A percentile compares a stretch with the other conserved stretches of the same genome.
Conservation (phyloP, 1,140 invertebrate species). For the Ceratina australensis region DNA sequence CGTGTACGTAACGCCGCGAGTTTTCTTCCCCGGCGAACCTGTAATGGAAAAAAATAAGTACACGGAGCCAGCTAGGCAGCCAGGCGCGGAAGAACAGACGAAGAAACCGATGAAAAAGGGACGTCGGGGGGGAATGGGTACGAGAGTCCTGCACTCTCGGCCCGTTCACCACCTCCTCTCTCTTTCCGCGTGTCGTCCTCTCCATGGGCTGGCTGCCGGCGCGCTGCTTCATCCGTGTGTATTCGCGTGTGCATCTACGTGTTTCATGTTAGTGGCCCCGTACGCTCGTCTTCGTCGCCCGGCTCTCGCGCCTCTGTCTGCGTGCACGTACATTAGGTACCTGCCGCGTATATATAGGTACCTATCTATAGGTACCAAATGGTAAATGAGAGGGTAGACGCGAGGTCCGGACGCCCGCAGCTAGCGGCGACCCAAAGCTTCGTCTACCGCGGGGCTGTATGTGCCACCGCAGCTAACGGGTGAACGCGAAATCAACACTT, state of each 20-base stretch:
- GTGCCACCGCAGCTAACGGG: conserved; percentile 74
- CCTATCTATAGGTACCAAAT: conserved; percentile 80
- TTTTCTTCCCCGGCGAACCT: conserved; percentile 37
- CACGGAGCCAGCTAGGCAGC: conserved; percentile 61
- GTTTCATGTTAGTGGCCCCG: conserved; percentile 45
- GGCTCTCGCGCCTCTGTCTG: conserved; percentile 59
- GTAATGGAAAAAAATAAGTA: conserved; percentile 70
- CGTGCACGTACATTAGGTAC: conserved; percentile 69
- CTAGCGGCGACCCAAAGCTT: conserved; percentile 80
- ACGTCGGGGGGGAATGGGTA: not conserved
- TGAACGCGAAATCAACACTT: conserved; percentile 58
- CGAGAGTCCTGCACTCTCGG: conserved; percentile 53
- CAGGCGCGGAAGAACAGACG: conserved; percentile 32
- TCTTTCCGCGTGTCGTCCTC: conserved; percentile 46
- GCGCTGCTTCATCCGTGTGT: conserved; percentile 8
- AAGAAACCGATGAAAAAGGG: conserved; percentile 37
- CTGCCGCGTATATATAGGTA: conserved; percentile 69
- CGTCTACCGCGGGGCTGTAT: conserved; percentile 77
- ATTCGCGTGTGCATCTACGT: conserved; percentile 42
- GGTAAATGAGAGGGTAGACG: conserved; percentile 80
- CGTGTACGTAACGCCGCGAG: too few species aligned
- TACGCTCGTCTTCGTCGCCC: conserved; percentile 46
- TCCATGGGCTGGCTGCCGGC: too few species aligned
- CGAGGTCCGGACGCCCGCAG: conserved; percentile 75
- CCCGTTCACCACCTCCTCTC: conserved; percentile 52